phyloP scores from a whole-genome alignment of 2,888 invertebrate genomes.

The Imbricaverruca yamaguchii region DNA sequence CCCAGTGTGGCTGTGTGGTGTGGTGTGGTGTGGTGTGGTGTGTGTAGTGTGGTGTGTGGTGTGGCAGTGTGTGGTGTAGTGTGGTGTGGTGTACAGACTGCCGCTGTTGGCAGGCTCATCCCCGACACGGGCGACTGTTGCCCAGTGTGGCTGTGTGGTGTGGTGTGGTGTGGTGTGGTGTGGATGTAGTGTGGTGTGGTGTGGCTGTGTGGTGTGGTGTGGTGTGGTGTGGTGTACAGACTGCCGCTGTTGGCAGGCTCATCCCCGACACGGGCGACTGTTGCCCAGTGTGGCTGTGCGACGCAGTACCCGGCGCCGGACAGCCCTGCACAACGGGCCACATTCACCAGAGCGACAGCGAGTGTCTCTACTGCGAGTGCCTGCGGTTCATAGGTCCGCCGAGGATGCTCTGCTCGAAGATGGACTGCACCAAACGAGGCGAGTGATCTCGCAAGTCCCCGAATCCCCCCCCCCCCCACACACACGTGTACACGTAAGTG shows the following conservation, averaged over 20 bases:
- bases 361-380: not conserved
- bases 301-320: not conserved
- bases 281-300: not conserved
- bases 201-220: no score
- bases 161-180: not conserved
- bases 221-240: no score
- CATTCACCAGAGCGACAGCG: not conserved
- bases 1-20: no score
- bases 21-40: no score
- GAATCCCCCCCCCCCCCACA: no score
- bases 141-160: not conserved
- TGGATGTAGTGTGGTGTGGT: no score
- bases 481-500: no score
- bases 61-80: no score
- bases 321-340: not conserved
- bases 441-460: not conserved
- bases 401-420: not conserved
- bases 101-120: no score
- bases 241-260: no score
- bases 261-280: not conserved
- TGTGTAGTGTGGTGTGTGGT: no score
- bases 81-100: no score
- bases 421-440: not conserved
- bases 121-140: not conserved
- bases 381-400: not conserved